phyloP scores from a whole-genome alignment of 2,113 vertebrate species.

The Melanocharis versteri region DNA sequence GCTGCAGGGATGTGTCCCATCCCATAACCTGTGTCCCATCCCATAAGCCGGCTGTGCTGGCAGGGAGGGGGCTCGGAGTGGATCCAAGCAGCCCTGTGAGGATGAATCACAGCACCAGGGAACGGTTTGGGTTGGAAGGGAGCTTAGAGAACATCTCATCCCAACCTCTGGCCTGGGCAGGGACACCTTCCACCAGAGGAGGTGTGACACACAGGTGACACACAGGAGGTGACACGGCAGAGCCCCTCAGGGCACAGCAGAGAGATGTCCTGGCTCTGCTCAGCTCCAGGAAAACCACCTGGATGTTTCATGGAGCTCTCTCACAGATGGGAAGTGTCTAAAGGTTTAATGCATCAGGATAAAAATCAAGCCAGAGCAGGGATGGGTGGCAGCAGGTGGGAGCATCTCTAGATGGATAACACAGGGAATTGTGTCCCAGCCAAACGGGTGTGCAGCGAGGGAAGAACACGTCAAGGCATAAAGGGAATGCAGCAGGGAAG shows the following conservation, averaged over 20 bases:
- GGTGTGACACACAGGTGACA: not conserved
- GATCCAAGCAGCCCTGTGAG: not conserved
- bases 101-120: not conserved
- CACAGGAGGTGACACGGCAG: rapidly evolving
- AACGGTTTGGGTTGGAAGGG: not conserved
- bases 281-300: not conserved
- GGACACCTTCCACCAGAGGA: not conserved
- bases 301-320: not conserved
- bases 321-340: rapidly evolving
- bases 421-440: not conserved
- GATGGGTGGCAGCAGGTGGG: not conserved
- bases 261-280: not conserved
- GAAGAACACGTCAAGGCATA: not conserved
- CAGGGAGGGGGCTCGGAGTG: rapidly evolving
- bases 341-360: not conserved
- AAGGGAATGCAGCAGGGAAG: not conserved
- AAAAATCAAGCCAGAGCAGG: not conserved
- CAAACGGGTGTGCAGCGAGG: rapidly evolving
- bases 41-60: not conserved
- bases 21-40: not conserved
- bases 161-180: not conserved
- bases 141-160: not conserved
- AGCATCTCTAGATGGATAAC: rapidly evolving
- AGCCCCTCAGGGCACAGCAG: not conserved
- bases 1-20: not conserved